Percentiles rank a stretch among this genome's conserved stretches.
These are phyloP conservation scores for Neotragus pygmaeus DNA, from an alignment of 2,113 vertebrate species.

Conservation along the genomic window DNA sequence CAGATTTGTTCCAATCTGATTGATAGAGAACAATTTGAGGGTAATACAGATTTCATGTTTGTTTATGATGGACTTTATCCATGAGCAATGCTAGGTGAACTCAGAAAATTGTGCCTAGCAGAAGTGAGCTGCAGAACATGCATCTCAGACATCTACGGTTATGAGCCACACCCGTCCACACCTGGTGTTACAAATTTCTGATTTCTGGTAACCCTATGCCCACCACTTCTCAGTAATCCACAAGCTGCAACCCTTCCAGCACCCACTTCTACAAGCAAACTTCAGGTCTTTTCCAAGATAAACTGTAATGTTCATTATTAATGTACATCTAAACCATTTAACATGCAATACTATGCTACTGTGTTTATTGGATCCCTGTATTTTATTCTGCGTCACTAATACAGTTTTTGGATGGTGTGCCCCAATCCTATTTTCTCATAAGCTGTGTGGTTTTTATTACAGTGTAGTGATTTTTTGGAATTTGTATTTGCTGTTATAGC, in stretches of 20 bases:
- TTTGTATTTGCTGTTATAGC: not conserved
- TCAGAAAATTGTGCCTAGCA: not conserved
- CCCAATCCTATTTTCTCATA: not conserved
- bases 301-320: not conserved
- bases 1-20: not conserved
- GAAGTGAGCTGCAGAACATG: not conserved
- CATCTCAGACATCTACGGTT: accelerated
- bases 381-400: not conserved
- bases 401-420: not conserved
- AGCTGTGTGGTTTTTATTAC: not conserved
- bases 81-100: not conserved
- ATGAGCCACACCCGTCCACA: not conserved
- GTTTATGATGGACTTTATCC: not conserved
- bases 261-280: not conserved
- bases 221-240: not conserved
- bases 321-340: not conserved
- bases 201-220: not conserved
- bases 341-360: not conserved
- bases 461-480: not conserved
- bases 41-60: not conserved
- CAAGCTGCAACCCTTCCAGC: not conserved
- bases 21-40: not conserved
- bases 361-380: not conserved
- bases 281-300: not conserved
- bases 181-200: not conserved